Conservation (phyloP, 2,888 invertebrate species). For the Folsomia candida region DNA sequence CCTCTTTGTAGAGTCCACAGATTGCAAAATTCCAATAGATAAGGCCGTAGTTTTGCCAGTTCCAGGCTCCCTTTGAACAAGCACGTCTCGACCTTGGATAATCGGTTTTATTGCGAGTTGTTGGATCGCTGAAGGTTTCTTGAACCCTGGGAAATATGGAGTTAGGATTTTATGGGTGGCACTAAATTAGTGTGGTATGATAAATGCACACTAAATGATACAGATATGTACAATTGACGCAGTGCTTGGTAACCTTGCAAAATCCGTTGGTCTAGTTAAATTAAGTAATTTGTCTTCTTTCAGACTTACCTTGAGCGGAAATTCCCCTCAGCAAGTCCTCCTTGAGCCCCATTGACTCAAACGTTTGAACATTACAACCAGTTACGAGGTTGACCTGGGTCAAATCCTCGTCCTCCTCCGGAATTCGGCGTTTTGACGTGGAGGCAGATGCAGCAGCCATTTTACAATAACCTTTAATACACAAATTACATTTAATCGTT, state of each 20-base stretch:
- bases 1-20: conserved; percentile 83
- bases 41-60: conserved; percentile 99
- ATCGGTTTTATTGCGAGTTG: conserved; percentile 95
- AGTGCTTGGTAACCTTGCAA: background rate
- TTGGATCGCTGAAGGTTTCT: conserved; percentile 98
- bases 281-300: background rate
- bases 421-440: conserved; percentile 39
- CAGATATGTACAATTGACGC: too few relatives aligned
- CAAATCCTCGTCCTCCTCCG: conserved; percentile 71
- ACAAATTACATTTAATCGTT: too few relatives aligned
- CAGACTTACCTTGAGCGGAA: conserved; percentile 85
- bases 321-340: conserved; percentile 94
- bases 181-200: background rate
- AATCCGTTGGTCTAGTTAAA: background rate
- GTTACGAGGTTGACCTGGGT: conserved; percentile 99
- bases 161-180: background rate
- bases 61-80: conserved; percentile 97
- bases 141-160: conserved; percentile 75
- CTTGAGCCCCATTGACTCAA: conserved; percentile 89
- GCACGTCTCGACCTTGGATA: conserved; percentile 95
- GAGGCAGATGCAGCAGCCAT: conserved; percentile 18
- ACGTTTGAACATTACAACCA: conserved; percentile 97
- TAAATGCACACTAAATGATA: too few relatives aligned
- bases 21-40: conserved; percentile 91
- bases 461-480: too few relatives aligned